Percentiles rank a stretch among this genome's conserved stretches.
Evolutionary conservation across 1,140 invertebrate genomes (phyloP).

Genomic region (Drosophila varians): DNA sequence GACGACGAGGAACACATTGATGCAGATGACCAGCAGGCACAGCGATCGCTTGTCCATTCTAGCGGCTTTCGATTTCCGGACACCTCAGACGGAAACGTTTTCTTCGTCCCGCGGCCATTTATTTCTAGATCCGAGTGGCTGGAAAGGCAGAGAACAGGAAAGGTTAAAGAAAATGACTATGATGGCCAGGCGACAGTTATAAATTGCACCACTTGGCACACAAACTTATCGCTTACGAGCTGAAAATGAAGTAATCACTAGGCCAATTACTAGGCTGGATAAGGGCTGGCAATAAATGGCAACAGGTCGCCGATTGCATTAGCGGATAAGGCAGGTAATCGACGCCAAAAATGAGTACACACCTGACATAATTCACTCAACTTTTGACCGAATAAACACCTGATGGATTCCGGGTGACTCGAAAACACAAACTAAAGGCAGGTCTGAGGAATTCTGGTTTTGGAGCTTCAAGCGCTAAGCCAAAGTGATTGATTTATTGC

Average conservation of each 20-base stretch:
- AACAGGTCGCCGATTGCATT: no score
- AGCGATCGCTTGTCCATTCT: slow-evolving; percentile 78
- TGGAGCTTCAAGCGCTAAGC: slow-evolving; percentile 9
- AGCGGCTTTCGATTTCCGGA: slow-evolving; percentile 34
- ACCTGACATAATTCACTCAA: neutral
- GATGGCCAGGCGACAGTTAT: neutral
- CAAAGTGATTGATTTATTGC: slow-evolving; percentile 13
- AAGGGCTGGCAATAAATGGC: no score
- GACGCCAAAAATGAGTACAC: neutral
- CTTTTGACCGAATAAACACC: no score
- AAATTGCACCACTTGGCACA: neutral
- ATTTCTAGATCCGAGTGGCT: slow-evolving; percentile 47
- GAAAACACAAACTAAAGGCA: neutral
- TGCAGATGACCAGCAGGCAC: slow-evolving; percentile 70
- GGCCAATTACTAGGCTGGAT: no score
- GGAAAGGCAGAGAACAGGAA: slow-evolving; percentile 13
- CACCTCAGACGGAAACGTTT: slow-evolving; percentile 71
- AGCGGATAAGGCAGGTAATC: no score
- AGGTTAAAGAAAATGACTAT: neutral
- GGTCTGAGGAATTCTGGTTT: no score
- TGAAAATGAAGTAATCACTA: no score
- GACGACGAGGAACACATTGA: slow-evolving; percentile 71
- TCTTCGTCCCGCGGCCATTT: slow-evolving; percentile 72
- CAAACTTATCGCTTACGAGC: neutral
- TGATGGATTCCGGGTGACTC: neutral